Percentiles rank a stretch among this genome's conserved stretches.
Evolutionary conservation across 2,888 invertebrate genomes (phyloP).

Genomic region (Thecocarcelia acutangulata): DNA sequence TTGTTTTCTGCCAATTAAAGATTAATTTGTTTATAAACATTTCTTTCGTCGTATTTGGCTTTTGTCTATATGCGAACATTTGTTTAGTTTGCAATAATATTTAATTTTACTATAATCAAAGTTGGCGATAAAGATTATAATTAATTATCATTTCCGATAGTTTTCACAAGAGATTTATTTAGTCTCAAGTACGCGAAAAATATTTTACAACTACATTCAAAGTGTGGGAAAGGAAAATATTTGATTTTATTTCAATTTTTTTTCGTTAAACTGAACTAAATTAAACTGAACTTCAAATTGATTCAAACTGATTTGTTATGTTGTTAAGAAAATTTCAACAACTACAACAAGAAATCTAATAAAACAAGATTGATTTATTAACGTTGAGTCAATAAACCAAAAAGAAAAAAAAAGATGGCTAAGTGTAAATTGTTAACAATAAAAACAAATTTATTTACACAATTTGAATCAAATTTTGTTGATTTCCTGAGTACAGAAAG

Average conservation of each 20-base stretch:
- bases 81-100: slow-evolving; percentile 18
- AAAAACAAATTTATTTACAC: background rate
- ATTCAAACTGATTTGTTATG: slow-evolving; percentile 26
- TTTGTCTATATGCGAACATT: too few species aligned
- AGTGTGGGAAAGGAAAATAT: slow-evolving; percentile 62
- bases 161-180: slow-evolving; percentile 57
- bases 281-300: slow-evolving; percentile 8
- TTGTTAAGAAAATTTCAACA: slow-evolving; percentile 1
- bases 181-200: slow-evolving; percentile 39
- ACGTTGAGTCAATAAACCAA: background rate
- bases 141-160: slow-evolving; percentile 68
- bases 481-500: slow-evolving; percentile 13
- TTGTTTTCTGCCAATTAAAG: background rate
- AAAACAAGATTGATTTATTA: slow-evolving; percentile 41
- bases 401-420: background rate
- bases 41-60: too few species aligned
- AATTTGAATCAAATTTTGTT: slow-evolving; percentile 8
- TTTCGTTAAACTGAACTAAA: too few species aligned
- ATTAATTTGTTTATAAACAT: background rate
- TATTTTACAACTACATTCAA: slow-evolving; percentile 12
- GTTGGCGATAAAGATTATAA: slow-evolving; percentile 68
- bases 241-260: slow-evolving; percentile 6
- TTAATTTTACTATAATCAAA: slow-evolving; percentile 64
- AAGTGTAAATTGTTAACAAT: slow-evolving; percentile 4
- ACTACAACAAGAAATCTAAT: slow-evolving; percentile 5